phyloP scores from a whole-genome alignment of 2,113 vertebrate species.

The Kryptolebias marmoratus region DNA sequence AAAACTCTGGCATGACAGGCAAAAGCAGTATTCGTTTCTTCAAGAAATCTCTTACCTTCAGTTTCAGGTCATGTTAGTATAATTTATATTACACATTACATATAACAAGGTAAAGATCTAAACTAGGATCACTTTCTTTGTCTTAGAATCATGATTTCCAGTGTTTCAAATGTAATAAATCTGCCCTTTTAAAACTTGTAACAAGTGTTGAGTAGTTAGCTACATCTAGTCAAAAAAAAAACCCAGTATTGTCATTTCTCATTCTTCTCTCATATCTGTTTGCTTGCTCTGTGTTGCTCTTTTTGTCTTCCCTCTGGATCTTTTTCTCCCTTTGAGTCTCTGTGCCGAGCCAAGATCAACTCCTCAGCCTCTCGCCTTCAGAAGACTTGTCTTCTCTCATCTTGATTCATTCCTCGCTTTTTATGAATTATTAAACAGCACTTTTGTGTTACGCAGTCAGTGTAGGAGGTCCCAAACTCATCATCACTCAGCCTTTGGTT shows the following conservation, averaged over 20 bases:
- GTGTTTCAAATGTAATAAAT: slow-evolving; percentile 15
- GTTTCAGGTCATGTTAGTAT: background rate
- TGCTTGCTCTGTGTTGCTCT: slow-evolving; percentile 27
- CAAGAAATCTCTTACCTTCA: background rate
- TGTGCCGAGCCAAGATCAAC: slow-evolving; percentile 61
- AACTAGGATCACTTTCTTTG: slow-evolving; percentile 2
- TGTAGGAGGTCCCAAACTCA: slow-evolving; percentile 62
- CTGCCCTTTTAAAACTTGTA: slow-evolving; percentile 7
- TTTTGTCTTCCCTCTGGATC: slow-evolving; percentile 30
- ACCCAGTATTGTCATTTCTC: slow-evolving; percentile 44
- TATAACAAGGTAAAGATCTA: background rate
- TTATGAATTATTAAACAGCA: slow-evolving; percentile 77
- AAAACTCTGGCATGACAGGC: too few relatives aligned
- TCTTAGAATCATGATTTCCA: slow-evolving; percentile 3
- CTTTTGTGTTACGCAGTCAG: slow-evolving; percentile 63
- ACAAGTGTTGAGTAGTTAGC: slow-evolving; percentile 15
- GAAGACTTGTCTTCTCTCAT: slow-evolving; percentile 66
- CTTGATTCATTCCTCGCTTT: slow-evolving; percentile 64
- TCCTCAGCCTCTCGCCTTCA: slow-evolving; percentile 64
- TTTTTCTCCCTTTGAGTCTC: slow-evolving; percentile 37
- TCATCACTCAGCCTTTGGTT: slow-evolving; percentile 41
- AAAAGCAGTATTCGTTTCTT: too few relatives aligned
- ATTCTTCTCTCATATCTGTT: slow-evolving; percentile 46
- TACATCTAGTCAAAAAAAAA: slow-evolving; percentile 31
- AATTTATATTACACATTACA: background rate